Evolutionary conservation across 2,113 vertebrate genomes (phyloP).

Genomic region (Perca fluviatilis): DNA sequence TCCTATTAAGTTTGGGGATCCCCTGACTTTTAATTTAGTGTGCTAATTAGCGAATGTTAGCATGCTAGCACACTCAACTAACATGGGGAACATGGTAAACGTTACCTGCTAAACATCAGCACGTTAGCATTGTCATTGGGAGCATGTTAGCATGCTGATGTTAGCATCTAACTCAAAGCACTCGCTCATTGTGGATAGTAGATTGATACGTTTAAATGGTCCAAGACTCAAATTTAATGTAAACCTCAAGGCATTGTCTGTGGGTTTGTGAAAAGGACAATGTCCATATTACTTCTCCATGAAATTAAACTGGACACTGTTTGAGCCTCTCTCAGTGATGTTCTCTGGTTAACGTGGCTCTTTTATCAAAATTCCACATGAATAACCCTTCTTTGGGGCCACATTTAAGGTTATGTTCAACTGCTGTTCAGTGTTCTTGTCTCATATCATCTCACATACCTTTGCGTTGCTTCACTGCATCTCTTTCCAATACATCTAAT

Average conservation of each 20-base stretch:
- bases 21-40: background rate
- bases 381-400: conserved; percentile 12
- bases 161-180: background rate
- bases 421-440: conserved; percentile 65
- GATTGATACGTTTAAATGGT: background rate
- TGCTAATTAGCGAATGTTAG: no score
- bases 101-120: background rate
- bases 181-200: background rate
- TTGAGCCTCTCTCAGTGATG: conserved; percentile 5
- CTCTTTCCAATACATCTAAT: conserved; percentile 60
- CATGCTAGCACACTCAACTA: background rate
- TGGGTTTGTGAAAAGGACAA: background rate
- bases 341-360: conserved; percentile 16
- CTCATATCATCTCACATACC: conserved; percentile 70
- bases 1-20: background rate
- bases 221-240: background rate
- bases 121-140: background rate
- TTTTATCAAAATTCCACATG: conserved; percentile 46
- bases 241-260: background rate
- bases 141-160: background rate
- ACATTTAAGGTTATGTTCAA: conserved; percentile 54
- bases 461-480: conserved; percentile 63
- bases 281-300: background rate
- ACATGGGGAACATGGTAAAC: background rate
- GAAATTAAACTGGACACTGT: background rate